phyloP scores from a whole-genome alignment of 2,888 invertebrate species.

The Atethmia centrago region DNA sequence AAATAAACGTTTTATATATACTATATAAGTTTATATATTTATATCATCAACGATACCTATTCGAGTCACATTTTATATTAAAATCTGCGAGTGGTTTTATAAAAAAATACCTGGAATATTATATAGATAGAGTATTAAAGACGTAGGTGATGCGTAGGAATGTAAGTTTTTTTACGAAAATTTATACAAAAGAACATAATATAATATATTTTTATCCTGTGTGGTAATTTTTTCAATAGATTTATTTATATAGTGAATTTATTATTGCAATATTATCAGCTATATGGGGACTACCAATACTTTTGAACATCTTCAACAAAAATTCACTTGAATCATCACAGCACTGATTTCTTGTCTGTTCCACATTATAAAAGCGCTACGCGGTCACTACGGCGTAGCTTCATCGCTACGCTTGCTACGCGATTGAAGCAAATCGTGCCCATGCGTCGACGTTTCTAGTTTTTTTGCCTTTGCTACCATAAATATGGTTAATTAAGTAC shows the following conservation, averaged over 20 bases:
- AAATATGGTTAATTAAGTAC: neutral
- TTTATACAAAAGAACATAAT: neutral
- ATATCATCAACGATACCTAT: neutral
- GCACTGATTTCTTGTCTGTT: neutral
- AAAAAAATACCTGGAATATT: neutral
- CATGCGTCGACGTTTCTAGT: no score
- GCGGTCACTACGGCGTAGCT: conserved; percentile 27
- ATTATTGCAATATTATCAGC: neutral
- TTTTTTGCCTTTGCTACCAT: neutral
- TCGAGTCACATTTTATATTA: neutral
- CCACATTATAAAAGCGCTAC: neutral
- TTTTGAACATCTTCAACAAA: neutral
- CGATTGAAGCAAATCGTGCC: neutral
- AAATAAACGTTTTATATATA: no score
- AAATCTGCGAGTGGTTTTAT: neutral
- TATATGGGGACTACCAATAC: neutral
- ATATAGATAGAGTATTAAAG: neutral
- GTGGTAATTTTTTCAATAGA: neutral
- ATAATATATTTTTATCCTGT: neutral
- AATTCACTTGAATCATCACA: neutral
- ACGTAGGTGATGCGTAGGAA: neutral
- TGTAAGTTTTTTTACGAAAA: neutral
- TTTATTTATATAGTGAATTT: neutral
- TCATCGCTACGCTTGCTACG: neutral
- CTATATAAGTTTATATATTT: no score